A percentile compares a stretch with the other conserved stretches of the same genome.
Conservation (phyloP, 2,797 vertebrate species). For the Taenioides sp. region DNA sequence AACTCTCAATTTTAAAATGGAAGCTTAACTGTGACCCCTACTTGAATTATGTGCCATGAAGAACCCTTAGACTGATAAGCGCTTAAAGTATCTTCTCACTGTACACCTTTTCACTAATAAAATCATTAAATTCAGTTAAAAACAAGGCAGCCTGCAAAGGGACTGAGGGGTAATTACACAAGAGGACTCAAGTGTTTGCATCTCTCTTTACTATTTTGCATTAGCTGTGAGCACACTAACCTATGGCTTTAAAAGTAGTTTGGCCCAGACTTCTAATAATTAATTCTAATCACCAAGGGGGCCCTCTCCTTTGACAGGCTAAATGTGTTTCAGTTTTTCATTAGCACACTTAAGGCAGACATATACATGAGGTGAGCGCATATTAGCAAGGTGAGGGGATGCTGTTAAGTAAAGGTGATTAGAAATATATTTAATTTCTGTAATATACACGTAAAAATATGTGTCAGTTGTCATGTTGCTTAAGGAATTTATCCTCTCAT, state of each 20-base stretch:
- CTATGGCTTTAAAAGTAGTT: constrained; percentile 58
- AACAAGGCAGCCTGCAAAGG: constrained; percentile 30
- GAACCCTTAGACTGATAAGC: constrained; percentile 37
- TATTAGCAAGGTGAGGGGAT: not conserved
- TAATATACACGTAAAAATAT: not conserved
- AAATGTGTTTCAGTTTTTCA: constrained; percentile 59
- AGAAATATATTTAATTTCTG: not conserved
- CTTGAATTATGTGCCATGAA: constrained; percentile 29
- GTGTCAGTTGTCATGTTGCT: not conserved
- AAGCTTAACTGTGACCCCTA: constrained; percentile 21
- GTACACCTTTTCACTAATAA: constrained; percentile 41
- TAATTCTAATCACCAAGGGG: constrained; percentile 69
- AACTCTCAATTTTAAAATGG: constrained; percentile 3
- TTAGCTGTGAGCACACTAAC: constrained; percentile 44
- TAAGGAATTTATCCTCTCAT: not conserved
- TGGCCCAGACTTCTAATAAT: constrained; percentile 66
- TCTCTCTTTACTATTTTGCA: constrained; percentile 16
- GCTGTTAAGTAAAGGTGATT: not conserved
- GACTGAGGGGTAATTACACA: constrained; percentile 28
- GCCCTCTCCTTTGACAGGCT: constrained; percentile 63
- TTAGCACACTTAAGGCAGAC: constrained; percentile 36
- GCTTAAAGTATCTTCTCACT: constrained; percentile 18
- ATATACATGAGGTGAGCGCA: constrained; percentile 6
- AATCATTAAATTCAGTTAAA: constrained; percentile 35
- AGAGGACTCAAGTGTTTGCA: constrained; percentile 34